These are phyloP conservation scores for Holothuria scabra DNA, from an alignment of 53 echinoderm and acorn worm genomes.

Conservation along the genomic window DNA sequence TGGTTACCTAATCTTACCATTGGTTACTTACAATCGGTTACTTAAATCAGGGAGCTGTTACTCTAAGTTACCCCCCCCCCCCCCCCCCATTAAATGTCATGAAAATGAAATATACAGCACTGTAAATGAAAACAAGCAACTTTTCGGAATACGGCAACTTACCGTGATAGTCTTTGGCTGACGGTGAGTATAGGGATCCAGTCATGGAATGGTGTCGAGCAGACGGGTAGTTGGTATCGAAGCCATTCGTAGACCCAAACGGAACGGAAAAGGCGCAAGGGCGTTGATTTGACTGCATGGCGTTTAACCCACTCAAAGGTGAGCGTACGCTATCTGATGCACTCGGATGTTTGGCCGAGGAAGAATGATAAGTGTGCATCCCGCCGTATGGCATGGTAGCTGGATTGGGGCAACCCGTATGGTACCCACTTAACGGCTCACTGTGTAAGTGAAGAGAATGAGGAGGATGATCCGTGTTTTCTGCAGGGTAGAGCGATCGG, in stretches of 20 bases:
- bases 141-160: background rate
- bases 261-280: slow-evolving; percentile 21
- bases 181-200: background rate
- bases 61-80: background rate
- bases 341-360: background rate
- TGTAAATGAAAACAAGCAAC: too few species aligned
- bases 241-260: slow-evolving; percentile 23
- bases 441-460: background rate
- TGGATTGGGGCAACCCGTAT: background rate
- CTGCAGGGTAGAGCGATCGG: slow-evolving; percentile 1
- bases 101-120: too few species aligned
- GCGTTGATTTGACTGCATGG: slow-evolving; percentile 31
- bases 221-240: slow-evolving; percentile 10
- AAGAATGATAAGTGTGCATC: background rate
- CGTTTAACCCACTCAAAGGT: slow-evolving; percentile 8
- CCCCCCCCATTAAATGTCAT: background rate
- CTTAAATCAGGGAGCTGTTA: too few species aligned
- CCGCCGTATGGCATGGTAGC: slow-evolving; percentile 10
- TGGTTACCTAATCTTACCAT: too few species aligned
- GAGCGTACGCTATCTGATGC: background rate
- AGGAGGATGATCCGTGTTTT: background rate
- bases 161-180: slow-evolving; percentile 25
- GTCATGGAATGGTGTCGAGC: background rate
- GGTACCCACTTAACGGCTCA: background rate
- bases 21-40: too few species aligned